Conservation (phyloP, 2,888 invertebrate species). For the Polyploca ridens region DNA sequence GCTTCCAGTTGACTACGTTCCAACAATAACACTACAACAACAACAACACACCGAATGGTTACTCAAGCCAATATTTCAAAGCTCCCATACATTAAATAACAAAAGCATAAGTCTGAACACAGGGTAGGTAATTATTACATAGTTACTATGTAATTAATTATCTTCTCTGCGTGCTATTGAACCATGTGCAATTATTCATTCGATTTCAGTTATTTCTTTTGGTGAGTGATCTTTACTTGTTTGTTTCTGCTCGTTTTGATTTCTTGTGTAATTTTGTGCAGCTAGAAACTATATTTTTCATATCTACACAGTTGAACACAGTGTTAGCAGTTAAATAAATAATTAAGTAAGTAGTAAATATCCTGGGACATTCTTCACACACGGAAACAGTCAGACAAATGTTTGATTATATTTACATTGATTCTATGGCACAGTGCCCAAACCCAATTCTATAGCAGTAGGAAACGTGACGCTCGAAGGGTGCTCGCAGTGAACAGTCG, state of each 20-base stretch:
- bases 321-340: neutral
- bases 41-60: neutral
- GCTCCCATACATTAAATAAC: too few relatives aligned
- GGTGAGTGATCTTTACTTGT: too few relatives aligned
- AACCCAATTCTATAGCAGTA: constrained; percentile 35
- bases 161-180: too few relatives aligned
- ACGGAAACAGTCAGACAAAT: neutral
- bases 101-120: neutral
- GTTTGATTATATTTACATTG: constrained; percentile 37
- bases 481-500: constrained; percentile 2
- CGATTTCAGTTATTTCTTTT: too few relatives aligned
- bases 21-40: neutral
- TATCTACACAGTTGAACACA: too few relatives aligned
- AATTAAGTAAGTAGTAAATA: too few relatives aligned
- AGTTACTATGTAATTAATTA: neutral
- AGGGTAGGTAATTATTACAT: neutral
- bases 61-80: neutral
- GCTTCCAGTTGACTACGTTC: neutral
- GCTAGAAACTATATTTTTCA: too few relatives aligned
- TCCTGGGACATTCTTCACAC: too few relatives aligned
- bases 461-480: constrained; percentile 24
- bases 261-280: too few relatives aligned
- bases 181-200: too few relatives aligned
- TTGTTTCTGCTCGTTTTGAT: too few relatives aligned
- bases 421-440: constrained; percentile 45